Percentiles rank a stretch among this genome's conserved stretches.
Evolutionary conservation across 2,113 vertebrate species (phyloP).

Genomic region (Cyrtonyx montezumae): DNA sequence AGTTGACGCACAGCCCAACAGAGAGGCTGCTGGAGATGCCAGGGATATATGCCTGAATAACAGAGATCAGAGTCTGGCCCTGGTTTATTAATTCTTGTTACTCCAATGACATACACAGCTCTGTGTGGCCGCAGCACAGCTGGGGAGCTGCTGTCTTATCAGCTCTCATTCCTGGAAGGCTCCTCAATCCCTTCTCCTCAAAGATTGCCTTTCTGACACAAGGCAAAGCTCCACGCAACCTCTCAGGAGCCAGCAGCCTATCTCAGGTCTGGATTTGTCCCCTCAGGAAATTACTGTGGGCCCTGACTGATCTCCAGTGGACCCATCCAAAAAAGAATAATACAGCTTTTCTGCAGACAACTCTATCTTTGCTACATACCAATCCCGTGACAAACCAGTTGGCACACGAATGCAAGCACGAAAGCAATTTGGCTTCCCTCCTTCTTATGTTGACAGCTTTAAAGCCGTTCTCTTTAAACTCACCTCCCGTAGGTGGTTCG

Average conservation of each 20-base stretch:
- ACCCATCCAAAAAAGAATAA: slow-evolving; percentile 67
- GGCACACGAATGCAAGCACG: slow-evolving; percentile 55
- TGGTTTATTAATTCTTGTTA: slow-evolving; percentile 36
- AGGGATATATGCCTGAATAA: not conserved
- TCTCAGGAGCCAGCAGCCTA: slow-evolving; percentile 27
- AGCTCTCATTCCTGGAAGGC: slow-evolving; percentile 57
- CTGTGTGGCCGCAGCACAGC: slow-evolving; percentile 51
- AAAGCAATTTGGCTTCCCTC: slow-evolving; percentile 74
- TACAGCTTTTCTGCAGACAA: slow-evolving; percentile 63
- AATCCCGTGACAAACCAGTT: slow-evolving; percentile 73
- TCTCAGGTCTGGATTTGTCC: slow-evolving; percentile 45
- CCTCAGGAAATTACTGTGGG: slow-evolving; percentile 54
- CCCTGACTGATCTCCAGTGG: slow-evolving; percentile 60
- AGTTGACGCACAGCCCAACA: not conserved
- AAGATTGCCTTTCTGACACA: slow-evolving; percentile 48
- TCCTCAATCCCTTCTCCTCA: slow-evolving; percentile 49
- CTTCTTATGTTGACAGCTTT: slow-evolving; percentile 72
- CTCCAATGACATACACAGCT: not conserved
- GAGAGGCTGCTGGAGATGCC: not conserved
- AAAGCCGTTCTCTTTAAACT: slow-evolving; percentile 77
- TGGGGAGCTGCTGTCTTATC: slow-evolving; percentile 62
- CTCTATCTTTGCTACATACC: slow-evolving; percentile 77
- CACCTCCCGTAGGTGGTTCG: slow-evolving; percentile 76
- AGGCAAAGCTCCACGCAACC: not conserved
- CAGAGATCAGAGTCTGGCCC: slow-evolving; percentile 52